Base-by-base conservation (phyloP, 2,113 vertebrate genomes). In the Pimephales promelas region DNA sequence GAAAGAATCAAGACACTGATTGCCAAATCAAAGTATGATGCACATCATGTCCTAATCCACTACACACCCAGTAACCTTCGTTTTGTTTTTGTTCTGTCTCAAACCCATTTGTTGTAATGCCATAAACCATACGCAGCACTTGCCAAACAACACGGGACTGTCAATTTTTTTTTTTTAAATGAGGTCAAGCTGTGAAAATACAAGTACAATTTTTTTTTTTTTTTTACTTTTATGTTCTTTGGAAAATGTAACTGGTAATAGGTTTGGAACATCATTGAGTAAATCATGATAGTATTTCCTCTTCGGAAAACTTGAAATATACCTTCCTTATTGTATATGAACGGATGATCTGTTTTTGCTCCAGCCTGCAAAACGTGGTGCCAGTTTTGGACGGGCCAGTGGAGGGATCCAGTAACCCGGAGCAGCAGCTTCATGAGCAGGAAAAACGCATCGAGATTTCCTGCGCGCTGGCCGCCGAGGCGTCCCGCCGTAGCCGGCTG, bases 401-500 rank as follows among this genome's bases (percentile, higher is more conserved):
- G 26, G 97, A 98, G 9, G 10, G 90, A 56, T 91, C 94, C 56
- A 91, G 91, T 87, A 96, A 94, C 90, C 92, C 96, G 0, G 96
- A 97, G 91, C 92, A 95, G 84, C 97, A 99, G 93, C 90, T 98
- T 61, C 96, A 98, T 88, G 97, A 99, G 90, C 97, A 99, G 90
- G 97, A 99, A 92, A 99, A 98, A 91, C 94, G 97, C 66, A 99
- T 99, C 16, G 97, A 98, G 94, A 97, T 99, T 90, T 99, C 98
- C 1, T 99, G 98, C 0, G 91, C 97, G 14, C 93, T 99, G 90
- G 98, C 98, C 22, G 95, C 97, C 0, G 97, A 99, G 91, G 98
- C 98, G 18, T 99, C 98, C 2, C 96, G 97, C 43, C 94, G 97
- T 22, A 97, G 97, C 83, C 96, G 97, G 85, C 95, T 99, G 91